Conservation (phyloP, 2,888 invertebrate species). For the Mesorhabditis belari region DNA sequence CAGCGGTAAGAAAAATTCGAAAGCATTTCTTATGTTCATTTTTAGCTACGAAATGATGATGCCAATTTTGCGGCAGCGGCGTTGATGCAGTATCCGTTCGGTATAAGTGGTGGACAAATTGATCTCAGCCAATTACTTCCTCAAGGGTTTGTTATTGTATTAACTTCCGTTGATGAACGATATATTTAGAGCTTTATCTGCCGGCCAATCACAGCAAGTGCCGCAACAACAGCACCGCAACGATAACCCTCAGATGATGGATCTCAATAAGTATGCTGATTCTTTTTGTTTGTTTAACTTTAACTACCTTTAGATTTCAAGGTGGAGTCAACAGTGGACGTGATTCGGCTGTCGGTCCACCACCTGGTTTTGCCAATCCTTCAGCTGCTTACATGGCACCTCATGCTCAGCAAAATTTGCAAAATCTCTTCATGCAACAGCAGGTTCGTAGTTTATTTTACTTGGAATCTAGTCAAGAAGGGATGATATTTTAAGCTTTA, state of each 20-base stretch:
- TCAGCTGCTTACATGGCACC: not conserved
- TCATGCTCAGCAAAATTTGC: not conserved
- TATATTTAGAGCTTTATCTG: not conserved
- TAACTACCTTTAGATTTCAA: not conserved
- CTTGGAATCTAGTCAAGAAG: no score
- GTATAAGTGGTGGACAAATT: conserved; percentile 24
- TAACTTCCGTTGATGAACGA: no score
- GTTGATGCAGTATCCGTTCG: conserved; percentile 28
- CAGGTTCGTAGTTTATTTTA: not conserved
- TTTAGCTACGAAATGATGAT: conserved; percentile 19
- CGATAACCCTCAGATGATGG: conserved; percentile 19
- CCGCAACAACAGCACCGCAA: conserved; percentile 20
- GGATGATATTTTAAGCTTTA: no score
- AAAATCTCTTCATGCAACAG: no score
- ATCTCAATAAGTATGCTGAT: conserved; percentile 25
- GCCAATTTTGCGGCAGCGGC: conserved; percentile 18
- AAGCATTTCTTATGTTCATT: no score
- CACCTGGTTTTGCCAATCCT: not conserved
- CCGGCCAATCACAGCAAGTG: conserved; percentile 8
- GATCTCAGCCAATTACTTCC: conserved; percentile 16
- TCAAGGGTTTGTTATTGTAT: no score
- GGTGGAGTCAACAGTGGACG: not conserved
- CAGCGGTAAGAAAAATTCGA: conserved; percentile 20
- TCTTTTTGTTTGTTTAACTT: no score
- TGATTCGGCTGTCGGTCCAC: not conserved